phyloP scores from a whole-genome alignment of 1,140 invertebrate species.

The Charaxes varanes region DNA sequence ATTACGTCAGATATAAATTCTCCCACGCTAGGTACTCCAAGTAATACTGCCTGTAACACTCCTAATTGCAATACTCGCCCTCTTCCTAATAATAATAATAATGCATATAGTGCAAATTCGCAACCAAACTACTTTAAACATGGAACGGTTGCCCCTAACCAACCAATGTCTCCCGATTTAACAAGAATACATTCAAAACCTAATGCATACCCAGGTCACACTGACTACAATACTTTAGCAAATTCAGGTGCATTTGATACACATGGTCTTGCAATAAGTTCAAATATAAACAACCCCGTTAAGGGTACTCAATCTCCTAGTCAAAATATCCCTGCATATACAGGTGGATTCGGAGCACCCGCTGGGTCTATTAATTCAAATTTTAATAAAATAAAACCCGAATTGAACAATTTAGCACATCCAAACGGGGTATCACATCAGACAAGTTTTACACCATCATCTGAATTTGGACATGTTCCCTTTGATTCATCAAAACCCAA shows the following conservation, averaged over 20 bases:
- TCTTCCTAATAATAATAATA: too few species aligned
- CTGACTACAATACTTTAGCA: too few species aligned
- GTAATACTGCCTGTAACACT: constrained; percentile 5
- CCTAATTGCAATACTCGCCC: constrained; percentile 3
- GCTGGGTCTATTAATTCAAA: constrained; percentile 9
- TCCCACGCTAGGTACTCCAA: neutral
- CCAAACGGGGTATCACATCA: neutral
- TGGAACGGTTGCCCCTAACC: neutral
- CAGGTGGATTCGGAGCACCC: constrained; percentile 25
- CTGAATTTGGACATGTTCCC: neutral
- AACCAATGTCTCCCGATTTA: too few species aligned
- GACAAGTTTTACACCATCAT: neutral
- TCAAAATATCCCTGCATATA: constrained; percentile 14
- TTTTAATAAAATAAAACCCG: neutral
- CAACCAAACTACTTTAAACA: neutral
- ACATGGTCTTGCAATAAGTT: too few species aligned
- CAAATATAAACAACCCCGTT: too few species aligned
- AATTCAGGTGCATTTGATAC: too few species aligned
- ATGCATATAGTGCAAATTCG: neutral
- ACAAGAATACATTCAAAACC: too few species aligned
- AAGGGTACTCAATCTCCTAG: neutral
- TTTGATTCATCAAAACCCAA: neutral
- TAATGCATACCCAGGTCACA: too few species aligned
- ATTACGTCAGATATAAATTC: constrained; percentile 6
- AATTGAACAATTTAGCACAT: neutral